These are phyloP conservation scores for Pelodiscus sinensis DNA, from an alignment of 2,113 vertebrate species.

Conservation along the genomic window DNA sequence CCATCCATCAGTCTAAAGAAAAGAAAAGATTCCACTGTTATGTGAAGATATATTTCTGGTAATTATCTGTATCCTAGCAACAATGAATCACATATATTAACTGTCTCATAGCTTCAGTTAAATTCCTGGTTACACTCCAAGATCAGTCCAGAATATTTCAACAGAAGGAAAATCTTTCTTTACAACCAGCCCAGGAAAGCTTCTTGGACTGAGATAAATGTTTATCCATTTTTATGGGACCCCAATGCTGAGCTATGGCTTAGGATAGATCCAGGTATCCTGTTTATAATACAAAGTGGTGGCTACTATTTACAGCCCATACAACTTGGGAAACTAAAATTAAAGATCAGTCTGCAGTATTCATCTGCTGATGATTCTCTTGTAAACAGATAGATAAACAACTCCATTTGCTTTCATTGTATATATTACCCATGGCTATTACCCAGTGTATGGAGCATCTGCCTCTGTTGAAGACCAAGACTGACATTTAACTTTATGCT, in stretches of 20 bases:
- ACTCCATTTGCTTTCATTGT: background rate
- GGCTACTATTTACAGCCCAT: background rate
- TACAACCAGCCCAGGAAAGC: background rate
- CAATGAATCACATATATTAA: background rate
- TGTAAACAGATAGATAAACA: background rate
- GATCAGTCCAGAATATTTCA: background rate
- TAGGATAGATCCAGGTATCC: background rate
- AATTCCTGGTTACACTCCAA: background rate
- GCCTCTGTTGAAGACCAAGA: accelerated
- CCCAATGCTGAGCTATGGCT: background rate
- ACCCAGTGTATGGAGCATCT: background rate
- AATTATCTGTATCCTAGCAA: background rate
- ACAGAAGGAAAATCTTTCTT: background rate
- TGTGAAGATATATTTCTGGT: background rate
- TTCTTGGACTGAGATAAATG: background rate
- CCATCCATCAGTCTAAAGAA: background rate
- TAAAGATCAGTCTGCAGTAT: background rate
- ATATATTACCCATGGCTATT: background rate
- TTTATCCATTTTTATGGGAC: background rate
- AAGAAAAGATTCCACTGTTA: background rate
- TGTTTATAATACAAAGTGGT: background rate
- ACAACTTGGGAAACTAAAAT: background rate
- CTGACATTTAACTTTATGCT: accelerated
- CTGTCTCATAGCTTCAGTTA: background rate
- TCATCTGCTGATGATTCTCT: accelerated